Percentiles rank a stretch among this genome's conserved stretches.
phyloP scores from a whole-genome alignment of 2,888 invertebrate genomes.

The Crocallis elinguaria region DNA sequence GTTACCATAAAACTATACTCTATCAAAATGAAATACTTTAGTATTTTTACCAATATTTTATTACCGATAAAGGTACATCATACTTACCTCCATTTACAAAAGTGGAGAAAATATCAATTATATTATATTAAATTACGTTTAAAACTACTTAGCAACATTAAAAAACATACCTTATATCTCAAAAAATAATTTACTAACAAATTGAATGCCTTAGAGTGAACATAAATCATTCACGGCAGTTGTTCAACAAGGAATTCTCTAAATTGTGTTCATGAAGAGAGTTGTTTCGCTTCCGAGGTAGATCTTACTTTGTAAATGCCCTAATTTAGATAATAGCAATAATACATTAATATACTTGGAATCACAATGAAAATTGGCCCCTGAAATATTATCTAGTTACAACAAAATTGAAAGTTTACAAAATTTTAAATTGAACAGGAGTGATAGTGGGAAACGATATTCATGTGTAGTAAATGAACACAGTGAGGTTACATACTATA shows the following conservation, averaged over 20 bases:
- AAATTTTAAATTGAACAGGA: background rate
- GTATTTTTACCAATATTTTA: constrained; percentile 65
- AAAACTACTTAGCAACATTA: constrained; percentile 80
- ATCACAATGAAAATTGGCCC: constrained; percentile 19
- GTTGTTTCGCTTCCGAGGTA: constrained; percentile 14
- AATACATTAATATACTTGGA: background rate
- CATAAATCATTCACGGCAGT: constrained; percentile 32
- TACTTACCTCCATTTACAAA: constrained; percentile 69
- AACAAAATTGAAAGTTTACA: constrained; percentile 3
- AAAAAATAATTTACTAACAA: constrained; percentile 85
- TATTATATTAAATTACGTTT: constrained; percentile 80
- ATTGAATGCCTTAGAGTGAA: constrained; percentile 42
- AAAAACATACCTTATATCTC: constrained; percentile 81
- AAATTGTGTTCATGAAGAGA: constrained; percentile 18
- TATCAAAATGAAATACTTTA: constrained; percentile 50
- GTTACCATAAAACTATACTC: too few species aligned
- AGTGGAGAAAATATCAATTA: constrained; percentile 70
- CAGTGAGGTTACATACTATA: constrained; percentile 15
- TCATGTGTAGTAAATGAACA: constrained; percentile 14
- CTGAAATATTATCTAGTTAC: constrained; percentile 21
- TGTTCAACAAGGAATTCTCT: constrained; percentile 9
- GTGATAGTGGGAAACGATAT: background rate
- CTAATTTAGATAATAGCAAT: constrained; percentile 12
- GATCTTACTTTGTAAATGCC: constrained; percentile 15
- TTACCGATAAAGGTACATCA: constrained; percentile 72